Conservation (phyloP, 2,113 vertebrate species). For the Myotis brandtii region DNA sequence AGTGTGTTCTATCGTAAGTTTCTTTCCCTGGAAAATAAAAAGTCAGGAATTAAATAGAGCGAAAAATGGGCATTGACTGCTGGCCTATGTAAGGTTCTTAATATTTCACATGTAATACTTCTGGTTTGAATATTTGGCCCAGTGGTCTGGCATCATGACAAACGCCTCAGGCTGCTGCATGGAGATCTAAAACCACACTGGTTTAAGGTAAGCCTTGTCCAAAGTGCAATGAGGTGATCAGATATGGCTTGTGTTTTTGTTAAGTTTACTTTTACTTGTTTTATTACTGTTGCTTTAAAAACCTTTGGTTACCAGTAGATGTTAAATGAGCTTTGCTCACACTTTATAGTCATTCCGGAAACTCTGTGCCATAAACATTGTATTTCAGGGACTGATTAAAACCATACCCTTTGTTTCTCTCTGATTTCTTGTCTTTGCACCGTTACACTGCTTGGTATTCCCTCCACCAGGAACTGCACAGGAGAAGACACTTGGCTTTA, state of each 20-base stretch:
- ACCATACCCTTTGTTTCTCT: constrained; percentile 49
- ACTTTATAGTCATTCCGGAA: background rate
- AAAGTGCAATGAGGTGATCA: background rate
- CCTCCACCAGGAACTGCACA: background rate
- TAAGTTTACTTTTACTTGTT: background rate
- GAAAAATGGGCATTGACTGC: background rate
- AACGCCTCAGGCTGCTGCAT: background rate
- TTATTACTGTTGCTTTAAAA: background rate
- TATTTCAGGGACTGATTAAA: constrained; percentile 55
- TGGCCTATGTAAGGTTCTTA: background rate
- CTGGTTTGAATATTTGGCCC: background rate
- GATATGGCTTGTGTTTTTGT: background rate
- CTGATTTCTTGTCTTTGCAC: background rate
- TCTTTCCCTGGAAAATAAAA: background rate
- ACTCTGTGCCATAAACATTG: background rate
- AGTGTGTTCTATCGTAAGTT: background rate
- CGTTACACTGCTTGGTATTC: background rate
- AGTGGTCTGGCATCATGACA: background rate
- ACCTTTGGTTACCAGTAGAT: background rate
- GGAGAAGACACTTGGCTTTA: background rate
- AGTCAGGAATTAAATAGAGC: background rate
- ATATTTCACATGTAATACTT: background rate
- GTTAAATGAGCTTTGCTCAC: constrained; percentile 35
- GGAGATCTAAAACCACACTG: background rate
- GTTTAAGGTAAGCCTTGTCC: background rate